Conservation (phyloP, 2,797 vertebrate species). For the Ptychobarbus kaznakovi region DNA sequence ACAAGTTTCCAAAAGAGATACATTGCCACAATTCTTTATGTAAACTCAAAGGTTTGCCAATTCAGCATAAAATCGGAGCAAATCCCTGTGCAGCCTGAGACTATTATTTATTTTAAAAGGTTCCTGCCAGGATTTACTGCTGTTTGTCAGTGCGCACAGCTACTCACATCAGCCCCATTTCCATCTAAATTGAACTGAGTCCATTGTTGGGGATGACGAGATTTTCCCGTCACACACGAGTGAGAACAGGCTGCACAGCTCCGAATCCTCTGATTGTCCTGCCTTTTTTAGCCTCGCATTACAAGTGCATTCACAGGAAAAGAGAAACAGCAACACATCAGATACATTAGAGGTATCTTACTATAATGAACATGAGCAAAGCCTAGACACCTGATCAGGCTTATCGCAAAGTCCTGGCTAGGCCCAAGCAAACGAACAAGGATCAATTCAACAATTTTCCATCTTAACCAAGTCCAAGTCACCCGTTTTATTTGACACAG, state of each 20-base stretch:
- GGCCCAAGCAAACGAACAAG: background rate
- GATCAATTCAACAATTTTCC: background rate
- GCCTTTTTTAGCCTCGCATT: conserved; percentile 9
- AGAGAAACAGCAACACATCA: conserved; percentile 15
- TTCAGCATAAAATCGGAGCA: background rate
- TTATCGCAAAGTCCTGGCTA: background rate
- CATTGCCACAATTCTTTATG: background rate
- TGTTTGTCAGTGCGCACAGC: conserved; percentile 2
- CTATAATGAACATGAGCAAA: conserved; percentile 29
- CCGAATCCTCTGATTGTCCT: background rate
- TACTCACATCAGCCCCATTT: conserved; percentile 35
- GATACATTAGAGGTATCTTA: conserved; percentile 12
- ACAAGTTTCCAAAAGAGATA: background rate
- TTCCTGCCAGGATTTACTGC: conserved; percentile 1
- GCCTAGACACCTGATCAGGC: conserved; percentile 30
- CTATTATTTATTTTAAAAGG: background rate
- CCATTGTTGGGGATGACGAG: conserved; percentile 42
- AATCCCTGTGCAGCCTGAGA: background rate
- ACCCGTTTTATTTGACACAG: background rate
- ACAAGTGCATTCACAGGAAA: background rate
- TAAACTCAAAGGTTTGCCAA: background rate
- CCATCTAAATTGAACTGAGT: conserved; percentile 49
- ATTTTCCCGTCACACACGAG: conserved; percentile 43
- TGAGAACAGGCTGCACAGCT: background rate
- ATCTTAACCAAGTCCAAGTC: background rate